Base-by-base conservation (phyloP, 2,888 invertebrate genomes). In the Plagodis pulveraria region DNA sequence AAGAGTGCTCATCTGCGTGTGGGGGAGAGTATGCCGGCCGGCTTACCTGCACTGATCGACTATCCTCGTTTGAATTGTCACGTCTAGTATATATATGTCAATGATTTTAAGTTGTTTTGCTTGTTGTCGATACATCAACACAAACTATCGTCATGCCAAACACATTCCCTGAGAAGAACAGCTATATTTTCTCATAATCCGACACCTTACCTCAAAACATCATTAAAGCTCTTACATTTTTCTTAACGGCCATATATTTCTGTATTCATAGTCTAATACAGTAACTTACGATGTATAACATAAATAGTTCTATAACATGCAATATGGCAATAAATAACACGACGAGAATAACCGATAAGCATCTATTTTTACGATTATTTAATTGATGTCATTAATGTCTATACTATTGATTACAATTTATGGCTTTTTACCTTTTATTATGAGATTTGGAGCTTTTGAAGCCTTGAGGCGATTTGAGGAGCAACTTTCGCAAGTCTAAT, bases 401-500 rank as follows among this genome's bases (percentile, higher is more conserved):
- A 58, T 53, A 58, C 73, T 81, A 83, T 83, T 84, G 82, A 86
- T 87, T 84, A 84, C 83, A 72, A 88, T 88, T 87, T 87, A 87
- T 87, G 69, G 63, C 63, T 66, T 47, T 64, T 51, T 66, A 66
- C 44, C 54, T 62, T 76, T 73, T 75, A 73, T 62, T 55, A 45
- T 7, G 10, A 47, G 58, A 52, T 44, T 52, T 61, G 57, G 46
- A 63, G 48, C 65, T 66, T 63, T 58, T 42, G 42, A 42, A 36
- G 34, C 58, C 51, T 40, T 51, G 44, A 52, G 62, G 62, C 50
- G 35, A 36, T 57, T 6, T 8, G 53, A 46, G 52, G 55, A 58
- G 50, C 50, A 38, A 49, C 56, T 53, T 53, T 61, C 52, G 61
- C 59, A 35, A 59, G 50, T 54, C 12, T 46, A 38, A 54, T 54